Conservation (phyloP, 2,888 invertebrate genomes). For the Pseudococcus jackbeardsleyi region DNA sequence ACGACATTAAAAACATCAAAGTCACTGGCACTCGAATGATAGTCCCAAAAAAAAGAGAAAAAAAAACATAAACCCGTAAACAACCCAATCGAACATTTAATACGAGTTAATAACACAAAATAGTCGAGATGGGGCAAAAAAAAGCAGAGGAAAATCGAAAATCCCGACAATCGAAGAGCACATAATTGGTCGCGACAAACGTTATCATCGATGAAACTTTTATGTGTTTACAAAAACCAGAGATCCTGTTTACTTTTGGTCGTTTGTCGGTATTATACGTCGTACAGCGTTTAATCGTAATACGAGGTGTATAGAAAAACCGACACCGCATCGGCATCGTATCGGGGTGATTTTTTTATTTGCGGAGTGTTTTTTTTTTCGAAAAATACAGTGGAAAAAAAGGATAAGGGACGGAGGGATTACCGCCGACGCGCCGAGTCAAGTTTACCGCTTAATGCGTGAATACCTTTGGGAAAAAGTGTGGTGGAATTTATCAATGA, state of each 20-base stretch:
- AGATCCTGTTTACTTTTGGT: constrained; percentile 62
- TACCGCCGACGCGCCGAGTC: constrained; percentile 17
- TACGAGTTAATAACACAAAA: constrained; percentile 13
- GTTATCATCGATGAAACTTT: constrained; percentile 28
- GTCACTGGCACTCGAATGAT: neutral
- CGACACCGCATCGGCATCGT: neutral
- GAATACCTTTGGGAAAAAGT: constrained; percentile 35
- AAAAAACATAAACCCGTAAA: constrained; percentile 14
- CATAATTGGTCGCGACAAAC: constrained; percentile 53
- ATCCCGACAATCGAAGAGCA: constrained; percentile 40
- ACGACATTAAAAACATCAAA: constrained; percentile 20
- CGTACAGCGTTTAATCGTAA: constrained; percentile 24
- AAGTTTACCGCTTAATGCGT: constrained; percentile 28
- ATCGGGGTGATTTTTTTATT: constrained; percentile 23
- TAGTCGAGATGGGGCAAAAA: neutral
- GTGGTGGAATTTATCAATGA: neutral
- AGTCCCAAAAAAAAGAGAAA: neutral
- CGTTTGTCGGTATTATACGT: constrained; percentile 55
- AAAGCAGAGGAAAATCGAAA: constrained; percentile 3
- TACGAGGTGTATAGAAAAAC: neutral
- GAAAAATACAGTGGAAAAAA: neutral
- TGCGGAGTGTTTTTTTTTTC: constrained; percentile 41
- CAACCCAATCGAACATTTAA: constrained; percentile 46
- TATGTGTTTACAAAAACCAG: constrained; percentile 61
- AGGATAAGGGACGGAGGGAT: neutral